Evolutionary conservation across 2,888 invertebrate species (phyloP).

Genomic region (Apodemia zela): DNA sequence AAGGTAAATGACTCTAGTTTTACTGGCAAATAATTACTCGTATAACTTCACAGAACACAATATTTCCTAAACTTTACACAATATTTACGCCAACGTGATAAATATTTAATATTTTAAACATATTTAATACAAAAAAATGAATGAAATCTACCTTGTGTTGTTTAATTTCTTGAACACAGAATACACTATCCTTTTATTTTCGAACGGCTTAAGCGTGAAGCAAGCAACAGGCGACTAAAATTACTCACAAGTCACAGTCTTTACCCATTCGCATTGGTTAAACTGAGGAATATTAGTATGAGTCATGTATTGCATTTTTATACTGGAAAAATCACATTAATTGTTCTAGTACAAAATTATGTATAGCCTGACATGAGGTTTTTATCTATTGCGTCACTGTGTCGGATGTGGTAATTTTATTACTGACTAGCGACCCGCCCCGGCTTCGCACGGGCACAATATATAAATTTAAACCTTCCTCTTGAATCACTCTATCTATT

Average conservation of each 20-base stretch:
- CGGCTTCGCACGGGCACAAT: too few relatives aligned
- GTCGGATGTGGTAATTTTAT: too few relatives aligned
- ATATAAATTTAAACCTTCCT: too few relatives aligned
- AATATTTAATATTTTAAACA: background rate
- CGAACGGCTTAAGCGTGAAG: constrained; percentile 4
- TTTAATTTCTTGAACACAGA: background rate
- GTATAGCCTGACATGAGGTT: too few relatives aligned
- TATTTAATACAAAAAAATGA: too few relatives aligned
- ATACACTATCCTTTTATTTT: background rate
- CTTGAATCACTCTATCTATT: too few relatives aligned
- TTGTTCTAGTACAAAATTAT: background rate
- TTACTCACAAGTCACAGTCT: background rate
- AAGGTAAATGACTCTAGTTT: too few relatives aligned
- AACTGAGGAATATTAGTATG: background rate
- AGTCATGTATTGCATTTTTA: background rate
- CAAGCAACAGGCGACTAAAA: constrained; percentile 21
- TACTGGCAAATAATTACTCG: too few relatives aligned
- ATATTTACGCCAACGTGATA: background rate
- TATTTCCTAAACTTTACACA: background rate
- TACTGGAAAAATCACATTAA: background rate
- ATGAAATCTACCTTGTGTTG: background rate
- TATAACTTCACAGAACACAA: background rate
- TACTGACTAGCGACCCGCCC: too few relatives aligned
- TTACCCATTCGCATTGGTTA: background rate
- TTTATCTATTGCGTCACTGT: too few relatives aligned